Base-by-base conservation (phyloP, 2,797 vertebrate species). In the Siniperca obscura region DNA sequence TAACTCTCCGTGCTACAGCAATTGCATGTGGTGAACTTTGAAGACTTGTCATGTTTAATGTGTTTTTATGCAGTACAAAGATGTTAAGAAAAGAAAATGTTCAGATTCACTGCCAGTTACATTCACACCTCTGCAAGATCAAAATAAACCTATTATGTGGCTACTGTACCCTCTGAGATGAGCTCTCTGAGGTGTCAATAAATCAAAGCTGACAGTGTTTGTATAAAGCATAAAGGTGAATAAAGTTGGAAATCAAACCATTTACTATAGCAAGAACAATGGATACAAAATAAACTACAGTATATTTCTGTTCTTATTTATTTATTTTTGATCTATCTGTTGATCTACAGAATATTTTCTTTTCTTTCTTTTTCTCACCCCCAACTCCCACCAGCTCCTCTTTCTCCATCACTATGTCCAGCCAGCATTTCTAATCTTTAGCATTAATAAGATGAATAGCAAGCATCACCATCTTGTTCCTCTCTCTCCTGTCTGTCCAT, bases 361-460 rank as follows among this genome's bases (percentile, higher is more conserved):
- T 66, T 59, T 42, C 9, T 38, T 21, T 52, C 16, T 19, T 52
- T 48, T 46, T 21, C 17, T 53, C 52, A 36, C 9, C 19, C 71
- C 44, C 25, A 30, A 60, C 71, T 56, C 14, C 25, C 46, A 42
- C 56, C 27, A 73, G 64, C 55, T 25, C 70, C 46, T 67, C 70
- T 10, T 59, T 70, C 55, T 78, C 66, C 52, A 46, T 74, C 50
- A 9, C 16, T n/a, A n/a, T n/a, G n/a, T n/a, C n/a, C n/a, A 46
- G 69, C 80, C 40, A 9, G 83, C 78, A 91, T 89, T 83, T 90
- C 90, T 90, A 76, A 85, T 85, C 82, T 82, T 89, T 83, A 62
- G 78, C 86, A 89, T 87, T 92, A 92, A 92, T 88, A 82, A 93
- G 86, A 86, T 92, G 90, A 90, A 87, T 91, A 83, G 76, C 65